Base-by-base conservation (phyloP, 1,140 invertebrate species). In the Drosophila nigromelanica region DNA sequence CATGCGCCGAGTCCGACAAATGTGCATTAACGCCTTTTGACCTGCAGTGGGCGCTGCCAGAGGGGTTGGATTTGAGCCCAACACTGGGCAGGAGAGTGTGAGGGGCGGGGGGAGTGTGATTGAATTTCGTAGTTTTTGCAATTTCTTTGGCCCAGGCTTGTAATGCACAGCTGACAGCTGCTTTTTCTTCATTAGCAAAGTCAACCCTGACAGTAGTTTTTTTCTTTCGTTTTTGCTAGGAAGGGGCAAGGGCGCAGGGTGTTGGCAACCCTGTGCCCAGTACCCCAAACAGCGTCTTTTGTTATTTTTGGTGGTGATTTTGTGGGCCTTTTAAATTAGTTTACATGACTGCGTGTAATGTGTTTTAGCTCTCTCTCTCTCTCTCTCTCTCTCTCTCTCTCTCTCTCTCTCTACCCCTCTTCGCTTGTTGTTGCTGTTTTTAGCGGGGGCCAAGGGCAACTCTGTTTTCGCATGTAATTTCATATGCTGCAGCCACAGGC, bases 161-260 rank as follows among this genome's bases (percentile, higher is more conserved):
- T 89, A 87, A 89, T 89, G 83, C 83, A 89, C 83, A 87, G 83
- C 85, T 83, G 83, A 87, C 83, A 87, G 83, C 83, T 87, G 83
- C 83, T 87, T 87, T 87, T 87, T 87, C 83, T 87, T 87, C 83
- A 87, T 87, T 87, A 87, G 79, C 83, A 81, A 77, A 87, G 83
- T 83, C 83, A 83, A 82, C 83, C 82, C 82, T 75, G 73, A 48
- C 58, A 61, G 47, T 67, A 51, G 43, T 58, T 42, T 30, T 39
- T 12, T 50, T 50, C 0, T 18, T 24, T 47, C 21, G 4, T 47
- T 12, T 18, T 12, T 12, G 3, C 15, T 10, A 2, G 35, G 14
- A 40, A 52, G 47, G 48, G 10, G 21, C 11, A 27, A 12, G 10
- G 11, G 7, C 15, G 27, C 12, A 6, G 4, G 27, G 27, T n/a